These are phyloP conservation scores for Spongilla lacustris DNA, from an alignment of 37 sponge, comb jelly and placozoan genomes.

Conservation along the genomic window DNA sequence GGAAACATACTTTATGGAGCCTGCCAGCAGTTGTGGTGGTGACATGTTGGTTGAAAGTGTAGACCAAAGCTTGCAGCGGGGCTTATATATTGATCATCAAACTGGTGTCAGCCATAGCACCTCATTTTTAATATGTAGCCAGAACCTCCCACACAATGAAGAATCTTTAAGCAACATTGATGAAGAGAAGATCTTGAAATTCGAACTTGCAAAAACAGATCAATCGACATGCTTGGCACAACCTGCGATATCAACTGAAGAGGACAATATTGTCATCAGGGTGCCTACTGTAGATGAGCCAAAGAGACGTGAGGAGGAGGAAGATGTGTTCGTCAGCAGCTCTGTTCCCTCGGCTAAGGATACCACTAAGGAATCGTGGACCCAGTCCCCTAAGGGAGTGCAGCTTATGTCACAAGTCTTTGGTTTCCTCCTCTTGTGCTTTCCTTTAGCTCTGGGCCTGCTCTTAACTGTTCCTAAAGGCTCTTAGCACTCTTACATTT, in stretches of 20 bases:
- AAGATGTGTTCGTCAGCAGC: neutral
- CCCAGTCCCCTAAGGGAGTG: no score
- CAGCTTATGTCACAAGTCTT: no score
- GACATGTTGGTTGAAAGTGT: neutral
- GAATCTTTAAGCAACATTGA: neutral
- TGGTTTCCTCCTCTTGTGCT: no score
- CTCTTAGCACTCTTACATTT: no score
- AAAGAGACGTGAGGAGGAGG: neutral
- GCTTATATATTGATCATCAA: neutral
- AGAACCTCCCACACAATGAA: neutral
- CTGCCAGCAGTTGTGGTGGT: neutral
- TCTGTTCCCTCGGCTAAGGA: neutral
- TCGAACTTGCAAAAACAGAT: neutral
- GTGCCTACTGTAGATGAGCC: neutral
- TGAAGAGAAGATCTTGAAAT: neutral
- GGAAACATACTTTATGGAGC: slow-evolving; percentile 60
- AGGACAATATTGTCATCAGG: neutral
- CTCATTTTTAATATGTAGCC: neutral
- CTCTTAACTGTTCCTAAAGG: no score
- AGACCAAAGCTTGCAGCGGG: neutral
- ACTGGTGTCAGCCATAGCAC: neutral
- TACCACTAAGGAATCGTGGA: no score
- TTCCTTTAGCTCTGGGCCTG: no score
- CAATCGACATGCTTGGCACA: neutral
- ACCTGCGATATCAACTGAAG: neutral